Percentiles rank a stretch among this genome's conserved stretches.
Conservation (phyloP, 37 sponge, comb jelly and placozoan species). For the Geodia barretti region DNA sequence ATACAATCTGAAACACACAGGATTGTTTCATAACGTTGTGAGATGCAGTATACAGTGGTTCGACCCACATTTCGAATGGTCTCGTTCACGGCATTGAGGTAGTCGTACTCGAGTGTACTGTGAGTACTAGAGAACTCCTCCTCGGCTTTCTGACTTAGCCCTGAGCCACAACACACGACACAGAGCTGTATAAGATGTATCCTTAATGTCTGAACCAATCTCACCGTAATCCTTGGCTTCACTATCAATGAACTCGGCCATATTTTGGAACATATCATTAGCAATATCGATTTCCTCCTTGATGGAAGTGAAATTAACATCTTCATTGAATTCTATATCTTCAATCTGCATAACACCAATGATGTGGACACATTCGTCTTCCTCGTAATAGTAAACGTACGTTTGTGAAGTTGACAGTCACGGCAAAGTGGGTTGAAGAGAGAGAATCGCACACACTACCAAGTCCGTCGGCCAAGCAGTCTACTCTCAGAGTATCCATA, state of each 20-base stretch:
- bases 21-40: background rate
- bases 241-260: background rate
- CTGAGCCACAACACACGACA: no score
- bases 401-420: background rate
- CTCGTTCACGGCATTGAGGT: background rate
- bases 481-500: background rate
- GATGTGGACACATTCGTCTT: no score
- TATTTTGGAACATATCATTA: background rate
- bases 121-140: background rate
- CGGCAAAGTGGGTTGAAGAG: background rate
- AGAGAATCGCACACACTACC: background rate
- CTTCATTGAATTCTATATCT: background rate
- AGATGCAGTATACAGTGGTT: background rate
- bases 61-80: background rate
- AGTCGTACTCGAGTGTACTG: background rate
- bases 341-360: conserved; percentile 3
- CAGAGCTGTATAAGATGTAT: no score
- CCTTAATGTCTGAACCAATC: background rate
- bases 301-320: background rate
- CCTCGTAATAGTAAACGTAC: background rate
- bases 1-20: background rate
- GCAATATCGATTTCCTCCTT: background rate
- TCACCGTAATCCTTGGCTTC: background rate
- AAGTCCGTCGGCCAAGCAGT: background rate
- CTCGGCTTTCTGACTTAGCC: background rate